A percentile compares a stretch with the other conserved stretches of the same genome.
phyloP scores from a whole-genome alignment of 2,797 vertebrate genomes.

The Bradypus variegatus region DNA sequence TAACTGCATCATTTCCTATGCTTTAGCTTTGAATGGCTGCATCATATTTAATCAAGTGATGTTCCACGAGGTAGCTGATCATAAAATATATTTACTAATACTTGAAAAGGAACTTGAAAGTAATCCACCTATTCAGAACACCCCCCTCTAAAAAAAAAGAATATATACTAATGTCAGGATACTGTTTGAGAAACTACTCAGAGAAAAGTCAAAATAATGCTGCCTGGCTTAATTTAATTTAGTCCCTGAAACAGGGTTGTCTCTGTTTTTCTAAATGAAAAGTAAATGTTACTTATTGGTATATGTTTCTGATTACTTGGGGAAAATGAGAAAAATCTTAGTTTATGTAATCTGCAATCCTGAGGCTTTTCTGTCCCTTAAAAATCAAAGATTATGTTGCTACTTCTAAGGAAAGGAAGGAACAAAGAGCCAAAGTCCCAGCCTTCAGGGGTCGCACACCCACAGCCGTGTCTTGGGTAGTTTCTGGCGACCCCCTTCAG shows the following conservation, averaged over 20 bases:
- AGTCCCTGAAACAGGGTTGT: background rate
- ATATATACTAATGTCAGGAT: background rate
- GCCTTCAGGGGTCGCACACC: background rate
- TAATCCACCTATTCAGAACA: background rate
- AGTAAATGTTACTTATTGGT: background rate
- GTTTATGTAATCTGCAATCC: background rate
- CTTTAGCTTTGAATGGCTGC: background rate
- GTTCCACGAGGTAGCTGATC: background rate
- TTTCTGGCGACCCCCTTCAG: background rate
- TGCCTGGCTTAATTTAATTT: background rate
- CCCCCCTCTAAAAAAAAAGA: background rate
- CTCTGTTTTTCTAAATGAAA: background rate
- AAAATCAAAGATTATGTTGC: background rate
- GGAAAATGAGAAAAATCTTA: background rate
- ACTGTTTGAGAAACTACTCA: background rate
- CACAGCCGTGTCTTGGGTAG: rapidly evolving
- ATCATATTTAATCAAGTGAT: background rate
- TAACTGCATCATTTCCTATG: background rate
- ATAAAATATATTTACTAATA: background rate
- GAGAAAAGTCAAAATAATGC: background rate
- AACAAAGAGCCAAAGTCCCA: background rate
- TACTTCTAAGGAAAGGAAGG: background rate
- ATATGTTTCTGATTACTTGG: background rate
- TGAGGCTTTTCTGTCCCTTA: background rate
- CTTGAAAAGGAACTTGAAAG: background rate